A percentile compares a stretch with the other conserved stretches of the same genome.
These are phyloP conservation scores for Scotopteryx bipunctaria DNA, from an alignment of 2,888 invertebrate species.

Conservation along the genomic window DNA sequence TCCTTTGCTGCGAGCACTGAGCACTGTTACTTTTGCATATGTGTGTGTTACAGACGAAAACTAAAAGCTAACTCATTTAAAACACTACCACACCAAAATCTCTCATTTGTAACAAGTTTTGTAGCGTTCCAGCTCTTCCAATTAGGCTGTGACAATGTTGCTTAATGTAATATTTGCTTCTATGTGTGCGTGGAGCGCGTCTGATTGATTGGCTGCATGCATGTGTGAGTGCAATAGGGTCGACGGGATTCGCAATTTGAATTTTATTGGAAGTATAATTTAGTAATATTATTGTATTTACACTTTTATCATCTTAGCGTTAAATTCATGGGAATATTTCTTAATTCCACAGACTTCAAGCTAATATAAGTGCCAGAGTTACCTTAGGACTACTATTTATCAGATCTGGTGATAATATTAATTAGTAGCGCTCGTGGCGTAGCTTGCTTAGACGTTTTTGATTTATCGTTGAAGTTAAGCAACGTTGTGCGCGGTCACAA, in stretches of 20 bases:
- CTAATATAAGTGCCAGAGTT: too few species aligned
- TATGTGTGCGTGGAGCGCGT: conserved; percentile 36
- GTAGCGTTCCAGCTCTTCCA: neutral
- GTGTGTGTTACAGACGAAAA: conserved; percentile 16
- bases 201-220: conserved; percentile 51
- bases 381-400: too few species aligned
- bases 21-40: conserved; percentile 31
- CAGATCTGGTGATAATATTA: too few species aligned
- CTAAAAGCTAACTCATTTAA: neutral
- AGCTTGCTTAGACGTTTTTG: too few species aligned
- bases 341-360: too few species aligned
- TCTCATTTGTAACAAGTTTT: neutral
- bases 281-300: too few species aligned
- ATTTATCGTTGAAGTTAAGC: too few species aligned
- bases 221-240: conserved; percentile 50
- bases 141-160: conserved; percentile 8
- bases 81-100: neutral
- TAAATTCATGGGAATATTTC: too few species aligned
- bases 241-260: conserved; percentile 37
- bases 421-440: too few species aligned
- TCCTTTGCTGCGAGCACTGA: conserved; percentile 36
- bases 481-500: too few species aligned
- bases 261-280: too few species aligned
- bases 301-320: too few species aligned
- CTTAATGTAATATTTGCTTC: conserved; percentile 16